A percentile compares a stretch with the other conserved stretches of the same genome.
Evolutionary conservation across 1,140 invertebrate species (phyloP).

Genomic region (Lepidurus packardi): DNA sequence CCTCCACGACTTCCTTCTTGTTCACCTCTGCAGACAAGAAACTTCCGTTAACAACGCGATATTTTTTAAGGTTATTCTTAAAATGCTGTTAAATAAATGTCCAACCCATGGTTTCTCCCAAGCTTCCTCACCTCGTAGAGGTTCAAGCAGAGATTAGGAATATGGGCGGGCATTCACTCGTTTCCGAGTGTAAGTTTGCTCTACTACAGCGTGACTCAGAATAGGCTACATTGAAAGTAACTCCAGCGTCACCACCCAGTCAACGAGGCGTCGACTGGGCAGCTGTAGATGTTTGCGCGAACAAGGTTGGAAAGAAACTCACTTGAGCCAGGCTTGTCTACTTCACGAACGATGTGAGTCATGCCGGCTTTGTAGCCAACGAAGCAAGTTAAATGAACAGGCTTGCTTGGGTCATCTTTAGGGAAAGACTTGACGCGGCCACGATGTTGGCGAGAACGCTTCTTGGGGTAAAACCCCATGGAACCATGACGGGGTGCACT

Average conservation of each 20-base stretch:
- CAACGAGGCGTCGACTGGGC: conserved; percentile 23
- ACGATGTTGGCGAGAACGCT: conserved; percentile 87
- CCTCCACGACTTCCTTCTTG: conserved; percentile 99
- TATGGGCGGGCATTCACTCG: conserved; percentile 26
- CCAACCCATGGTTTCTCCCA: conserved; percentile 37
- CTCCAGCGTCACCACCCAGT: conserved; percentile 28
- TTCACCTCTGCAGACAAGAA: conserved; percentile 75
- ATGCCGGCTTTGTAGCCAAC: conserved; percentile 99
- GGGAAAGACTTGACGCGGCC: conserved; percentile 99
- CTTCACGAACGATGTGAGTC: conserved; percentile 98
- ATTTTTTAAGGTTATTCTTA: conserved; percentile 40
- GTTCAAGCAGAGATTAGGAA: conserved; percentile 26
- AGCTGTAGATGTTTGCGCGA: background rate
- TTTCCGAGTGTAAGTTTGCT: conserved; percentile 13
- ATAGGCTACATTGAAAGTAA: conserved; percentile 25
- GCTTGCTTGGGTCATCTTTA: conserved; percentile 94
- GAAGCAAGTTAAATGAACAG: conserved; percentile 96
- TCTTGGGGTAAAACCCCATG: conserved; percentile 99
- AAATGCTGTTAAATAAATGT: conserved; percentile 44
- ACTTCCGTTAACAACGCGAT: background rate
- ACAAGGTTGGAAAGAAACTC: conserved; percentile 49
- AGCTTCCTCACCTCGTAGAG: conserved; percentile 13
- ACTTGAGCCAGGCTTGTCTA: conserved; percentile 98
- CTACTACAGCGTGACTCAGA: conserved; percentile 31
- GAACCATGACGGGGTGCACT: conserved; percentile 98